Conservation (phyloP, 2,797 vertebrate species). For the Sparidentex hasta region DNA sequence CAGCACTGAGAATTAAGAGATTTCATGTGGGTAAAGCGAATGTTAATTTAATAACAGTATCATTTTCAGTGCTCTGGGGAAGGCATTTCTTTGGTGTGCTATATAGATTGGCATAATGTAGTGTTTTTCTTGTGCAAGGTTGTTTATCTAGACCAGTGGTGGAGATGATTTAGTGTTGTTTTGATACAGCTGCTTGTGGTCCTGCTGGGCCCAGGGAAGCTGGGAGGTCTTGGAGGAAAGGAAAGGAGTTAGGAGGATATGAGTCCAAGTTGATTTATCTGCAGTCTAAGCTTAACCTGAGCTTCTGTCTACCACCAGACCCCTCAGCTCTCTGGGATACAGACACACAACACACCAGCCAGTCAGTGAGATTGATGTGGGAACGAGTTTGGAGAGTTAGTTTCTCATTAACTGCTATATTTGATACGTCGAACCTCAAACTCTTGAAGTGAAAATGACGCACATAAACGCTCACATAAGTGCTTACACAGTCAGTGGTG, state of each 20-base stretch:
- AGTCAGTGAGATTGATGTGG: slow-evolving; percentile 55
- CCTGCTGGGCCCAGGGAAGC: slow-evolving; percentile 49
- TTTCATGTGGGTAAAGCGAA: background rate
- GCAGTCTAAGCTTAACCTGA: slow-evolving; percentile 61
- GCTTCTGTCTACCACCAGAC: slow-evolving; percentile 57
- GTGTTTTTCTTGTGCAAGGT: slow-evolving; percentile 38
- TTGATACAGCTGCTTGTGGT: slow-evolving; percentile 58
- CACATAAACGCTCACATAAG: background rate
- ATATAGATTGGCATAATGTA: slow-evolving; percentile 28
- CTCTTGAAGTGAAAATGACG: slow-evolving; percentile 23
- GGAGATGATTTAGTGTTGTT: slow-evolving; percentile 69
- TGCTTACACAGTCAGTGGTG: background rate
- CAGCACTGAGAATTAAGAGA: background rate
- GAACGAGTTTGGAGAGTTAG: slow-evolving; percentile 36
- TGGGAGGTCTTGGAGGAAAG: slow-evolving; percentile 67
- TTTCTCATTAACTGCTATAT: slow-evolving; percentile 28
- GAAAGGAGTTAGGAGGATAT: slow-evolving; percentile 60
- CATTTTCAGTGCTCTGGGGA: background rate
- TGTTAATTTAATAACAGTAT: slow-evolving; percentile 8
- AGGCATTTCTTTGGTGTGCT: slow-evolving; percentile 6
- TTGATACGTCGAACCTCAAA: slow-evolving; percentile 15
- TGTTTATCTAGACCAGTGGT: slow-evolving; percentile 61
- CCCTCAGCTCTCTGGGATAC: slow-evolving; percentile 49
- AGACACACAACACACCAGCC: slow-evolving; percentile 21
- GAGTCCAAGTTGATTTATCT: slow-evolving; percentile 67